phyloP scores from a whole-genome alignment of 2,113 vertebrate species.

The Mystacornis crossleyi region DNA sequence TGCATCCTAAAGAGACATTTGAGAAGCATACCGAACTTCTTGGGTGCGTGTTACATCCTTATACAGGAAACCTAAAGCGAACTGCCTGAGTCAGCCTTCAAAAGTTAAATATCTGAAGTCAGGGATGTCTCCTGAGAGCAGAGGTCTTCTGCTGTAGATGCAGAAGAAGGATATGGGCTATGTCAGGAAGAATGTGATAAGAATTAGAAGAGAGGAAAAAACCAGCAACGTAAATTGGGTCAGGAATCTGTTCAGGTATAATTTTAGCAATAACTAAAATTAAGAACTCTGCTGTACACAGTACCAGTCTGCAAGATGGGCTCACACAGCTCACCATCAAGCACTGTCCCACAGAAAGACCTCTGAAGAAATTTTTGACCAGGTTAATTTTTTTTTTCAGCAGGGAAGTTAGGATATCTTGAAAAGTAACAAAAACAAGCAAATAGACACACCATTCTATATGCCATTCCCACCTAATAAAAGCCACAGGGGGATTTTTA shows the following conservation, averaged over 20 bases:
- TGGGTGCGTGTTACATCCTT: accelerated
- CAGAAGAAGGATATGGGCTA: background rate
- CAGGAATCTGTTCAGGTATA: background rate
- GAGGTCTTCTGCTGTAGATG: constrained; percentile 9
- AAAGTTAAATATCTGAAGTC: background rate
- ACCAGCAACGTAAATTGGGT: background rate
- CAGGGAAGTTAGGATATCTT: background rate
- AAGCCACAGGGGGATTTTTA: background rate
- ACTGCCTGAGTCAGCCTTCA: background rate
- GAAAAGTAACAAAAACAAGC: background rate
- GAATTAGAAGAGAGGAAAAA: background rate
- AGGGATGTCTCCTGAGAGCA: background rate
- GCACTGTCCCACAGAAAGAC: background rate
- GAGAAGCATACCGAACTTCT: background rate
- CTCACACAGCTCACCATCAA: background rate
- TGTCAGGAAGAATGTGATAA: background rate
- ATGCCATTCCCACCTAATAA: too few species aligned
- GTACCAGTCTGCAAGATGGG: background rate
- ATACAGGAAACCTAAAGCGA: background rate
- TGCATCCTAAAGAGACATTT: background rate
- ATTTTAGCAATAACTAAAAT: constrained; percentile 39
- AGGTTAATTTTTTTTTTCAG: background rate
- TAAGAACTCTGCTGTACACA: background rate
- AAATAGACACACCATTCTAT: accelerated
- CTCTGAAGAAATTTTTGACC: background rate